Base-by-base conservation (phyloP, 2,113 vertebrate genomes). In the Perccottus glenii region DNA sequence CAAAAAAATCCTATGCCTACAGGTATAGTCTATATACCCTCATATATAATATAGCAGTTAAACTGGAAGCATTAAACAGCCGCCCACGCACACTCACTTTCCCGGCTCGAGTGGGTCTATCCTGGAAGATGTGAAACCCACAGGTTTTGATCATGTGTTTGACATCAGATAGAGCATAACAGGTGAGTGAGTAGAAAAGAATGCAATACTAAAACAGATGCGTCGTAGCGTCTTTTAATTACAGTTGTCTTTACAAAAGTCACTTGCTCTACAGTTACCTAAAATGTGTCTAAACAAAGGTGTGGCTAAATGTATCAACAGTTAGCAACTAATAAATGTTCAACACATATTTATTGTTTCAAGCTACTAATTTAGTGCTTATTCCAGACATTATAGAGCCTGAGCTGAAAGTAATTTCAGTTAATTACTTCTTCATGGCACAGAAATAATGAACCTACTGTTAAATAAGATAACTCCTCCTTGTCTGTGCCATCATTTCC, bases 41-140 rank as follows among this genome's bases (percentile, higher is more conserved):
- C 19, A 27, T 27, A 27, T 27, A 3, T 27, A 27, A 81, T 85
- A 57, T 8, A 42, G 47, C 61, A 59, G 78, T 69, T 84, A 60
- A 85, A 80, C 52, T 82, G 79, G 75, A 87, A 83, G 73, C 73
- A 81, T 51, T 60, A 85, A 82, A 79, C 63, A 74, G 19, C 62
- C 81, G 36, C 86, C 67, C 79, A 87, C 84, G 0, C 75, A 80
- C 73, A 69, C 55, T 63, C 35, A 49, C 57, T 86, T 76, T 87
- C 75, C 71, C 79, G 75, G 64, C 66, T 8, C 53, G 66, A 73
- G 82, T 82, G 76, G 80, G 80, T 82, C 67, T 68, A 70, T 88
- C 78, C 70, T 52, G 48, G 50, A 80, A 85, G 67, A 86, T 78
- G 65, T 81, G 70, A 80, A 80, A 84, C 70, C 60, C 53, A 81